Conservation (phyloP, 2,888 invertebrate genomes). For the Tiliacea aurago region DNA sequence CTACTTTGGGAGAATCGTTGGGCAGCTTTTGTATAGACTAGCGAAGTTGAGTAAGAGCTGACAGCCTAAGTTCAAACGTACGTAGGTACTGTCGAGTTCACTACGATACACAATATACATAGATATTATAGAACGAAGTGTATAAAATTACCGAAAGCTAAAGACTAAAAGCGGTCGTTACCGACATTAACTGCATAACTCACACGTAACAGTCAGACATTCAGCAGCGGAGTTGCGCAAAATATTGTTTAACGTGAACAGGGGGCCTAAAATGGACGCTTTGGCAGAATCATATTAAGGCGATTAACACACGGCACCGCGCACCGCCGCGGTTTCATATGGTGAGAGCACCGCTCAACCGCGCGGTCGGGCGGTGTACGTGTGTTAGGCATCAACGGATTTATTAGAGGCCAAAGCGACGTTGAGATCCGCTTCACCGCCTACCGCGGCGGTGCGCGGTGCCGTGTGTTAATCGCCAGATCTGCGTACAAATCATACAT, state of each 20-base stretch:
- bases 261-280: no score
- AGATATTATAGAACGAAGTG: constrained; percentile 28
- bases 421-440: no score
- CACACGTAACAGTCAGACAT: constrained; percentile 33
- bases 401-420: no score
- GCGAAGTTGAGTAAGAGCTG: constrained; percentile 52
- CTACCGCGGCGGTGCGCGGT: no score
- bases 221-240: constrained; percentile 30
- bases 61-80: constrained; percentile 30
- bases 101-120: constrained; percentile 22
- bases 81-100: constrained; percentile 19
- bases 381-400: no score
- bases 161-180: constrained; percentile 26
- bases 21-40: constrained; percentile 61
- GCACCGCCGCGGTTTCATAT: no score
- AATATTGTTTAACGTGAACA: constrained; percentile 1
- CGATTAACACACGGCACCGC: no score
- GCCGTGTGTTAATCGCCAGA: no score
- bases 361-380: no score
- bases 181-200: constrained; percentile 10
- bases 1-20: constrained; percentile 66
- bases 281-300: no score
- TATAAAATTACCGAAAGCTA: constrained; percentile 35
- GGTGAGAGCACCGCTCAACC: no score
- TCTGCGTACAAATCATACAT: no score